Evolutionary conservation across 1,140 invertebrate species (phyloP), one percentile per base, ranked within the genome.

Genomic region (Plectrocnemia conspersa): DNA sequence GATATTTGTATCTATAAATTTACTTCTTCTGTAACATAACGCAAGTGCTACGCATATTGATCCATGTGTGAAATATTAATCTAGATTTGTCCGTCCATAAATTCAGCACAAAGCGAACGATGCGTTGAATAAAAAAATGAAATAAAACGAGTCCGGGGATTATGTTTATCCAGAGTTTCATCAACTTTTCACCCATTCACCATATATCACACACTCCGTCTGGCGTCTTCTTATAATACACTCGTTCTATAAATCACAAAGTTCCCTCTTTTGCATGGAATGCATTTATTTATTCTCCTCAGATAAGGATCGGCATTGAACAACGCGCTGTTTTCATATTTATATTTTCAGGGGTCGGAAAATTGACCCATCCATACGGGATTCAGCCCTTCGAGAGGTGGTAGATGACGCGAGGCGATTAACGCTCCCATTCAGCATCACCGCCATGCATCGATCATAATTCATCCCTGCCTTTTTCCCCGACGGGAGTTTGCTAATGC

Each of bases 401-500:
- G 27, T 29, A 38, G 35, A 38, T 38, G 35, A 38, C 18, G 35
- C 10, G 35, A 16, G 5, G 35, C 35, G 35, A 38, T 38, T 38
- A 38, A 38, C 35, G 35, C 18, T 13, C 35, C 35, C 35, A 22
- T 27, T 21, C 24, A 35, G 19, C 38, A 40, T 52, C 47, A 50
- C 38, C 36, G 25, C 10, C 54, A 50, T 18, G 47, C 24, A 2
- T n/a, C n/a, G 16, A 46, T 58, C 48, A 58, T 58, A 52, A 46
- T 42, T 58, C 56, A 58, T 46, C 49, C 10, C 56, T 16, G n/a
- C 49, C 47, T 52, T 45, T 36, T 46, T 47, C 40, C 15, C n/a
- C n/a, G n/a, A n/a, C n/a, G n/a, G n/a, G 16, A 40, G 21, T 29
- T 23, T 38, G 32, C 45, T 60, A 60, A 60, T 60, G 58, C 41